Evolutionary conservation across 2,888 invertebrate genomes (phyloP).

Genomic region (Teleiodes luculella): DNA sequence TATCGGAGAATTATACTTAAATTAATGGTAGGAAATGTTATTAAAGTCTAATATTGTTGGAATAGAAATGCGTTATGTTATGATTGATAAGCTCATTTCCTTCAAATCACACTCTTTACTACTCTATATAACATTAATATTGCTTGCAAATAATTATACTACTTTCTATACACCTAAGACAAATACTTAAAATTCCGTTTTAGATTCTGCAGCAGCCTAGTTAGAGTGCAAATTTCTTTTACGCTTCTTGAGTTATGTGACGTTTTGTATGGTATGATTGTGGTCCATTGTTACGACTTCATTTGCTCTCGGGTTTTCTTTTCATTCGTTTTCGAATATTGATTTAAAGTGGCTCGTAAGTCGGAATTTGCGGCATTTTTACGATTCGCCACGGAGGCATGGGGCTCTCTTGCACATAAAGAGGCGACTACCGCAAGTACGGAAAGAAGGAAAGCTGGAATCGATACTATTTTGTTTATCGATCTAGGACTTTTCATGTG

Average conservation of each 20-base stretch:
- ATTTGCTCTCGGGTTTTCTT: slow-evolving; percentile 51
- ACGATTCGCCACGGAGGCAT: slow-evolving; percentile 57
- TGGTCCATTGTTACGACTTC: slow-evolving; percentile 71
- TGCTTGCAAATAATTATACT: slow-evolving; percentile 40
- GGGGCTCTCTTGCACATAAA: slow-evolving; percentile 24
- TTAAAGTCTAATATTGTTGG: neutral
- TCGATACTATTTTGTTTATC: too few relatives aligned
- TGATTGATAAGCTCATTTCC: slow-evolving; percentile 4
- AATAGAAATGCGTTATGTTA: too few relatives aligned
- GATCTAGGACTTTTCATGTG: too few relatives aligned
- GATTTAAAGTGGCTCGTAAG: slow-evolving; percentile 70
- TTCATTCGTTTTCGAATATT: slow-evolving; percentile 65
- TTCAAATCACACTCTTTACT: slow-evolving; percentile 6
- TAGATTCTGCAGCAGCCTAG: neutral
- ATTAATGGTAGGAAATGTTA: neutral
- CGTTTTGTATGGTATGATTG: slow-evolving; percentile 24
- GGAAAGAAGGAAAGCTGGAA: too few relatives aligned
- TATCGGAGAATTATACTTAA: neutral
- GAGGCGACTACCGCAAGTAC: slow-evolving; percentile 4
- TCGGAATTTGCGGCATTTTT: slow-evolving; percentile 68
- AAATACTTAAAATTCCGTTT: neutral
- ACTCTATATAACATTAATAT: slow-evolving; percentile 38
- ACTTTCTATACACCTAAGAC: neutral
- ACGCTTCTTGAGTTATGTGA: slow-evolving; percentile 25
- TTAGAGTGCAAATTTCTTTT: neutral